Evolutionary conservation across 2,888 invertebrate genomes (phyloP).

Genomic region (Eupeodes luniger): DNA sequence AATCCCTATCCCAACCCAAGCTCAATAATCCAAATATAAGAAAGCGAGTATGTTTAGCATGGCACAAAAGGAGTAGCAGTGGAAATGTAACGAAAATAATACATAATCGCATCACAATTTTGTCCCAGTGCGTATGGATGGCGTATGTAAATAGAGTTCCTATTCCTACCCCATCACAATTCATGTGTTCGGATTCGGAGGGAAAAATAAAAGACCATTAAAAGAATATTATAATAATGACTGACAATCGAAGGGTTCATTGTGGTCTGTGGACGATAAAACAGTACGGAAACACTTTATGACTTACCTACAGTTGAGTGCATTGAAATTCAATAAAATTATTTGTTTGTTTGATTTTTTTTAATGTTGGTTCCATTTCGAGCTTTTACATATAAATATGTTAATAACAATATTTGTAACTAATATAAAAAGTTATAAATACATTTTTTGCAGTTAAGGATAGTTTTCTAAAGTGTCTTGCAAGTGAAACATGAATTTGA

Average conservation of each 20-base stretch:
- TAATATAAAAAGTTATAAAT: too few species aligned
- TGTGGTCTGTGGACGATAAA: conserved; percentile 41
- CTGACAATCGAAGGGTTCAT: conserved; percentile 67
- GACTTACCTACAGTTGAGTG: neutral
- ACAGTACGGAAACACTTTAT: neutral
- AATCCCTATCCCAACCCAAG: neutral
- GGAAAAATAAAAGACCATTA: conserved; percentile 73
- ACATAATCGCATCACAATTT: conserved; percentile 75
- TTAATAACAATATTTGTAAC: too few species aligned
- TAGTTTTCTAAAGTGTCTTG: too few species aligned
- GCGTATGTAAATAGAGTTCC: conserved; percentile 66
- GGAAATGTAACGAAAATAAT: conserved; percentile 66
- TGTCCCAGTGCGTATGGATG: conserved; percentile 65
- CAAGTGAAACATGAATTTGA: too few species aligned
- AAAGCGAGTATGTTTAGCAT: conserved; percentile 10
- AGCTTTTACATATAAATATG: too few species aligned
- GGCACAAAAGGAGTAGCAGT: conserved; percentile 44
- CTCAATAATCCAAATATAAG: neutral
- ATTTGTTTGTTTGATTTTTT: neutral
- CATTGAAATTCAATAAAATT: neutral
- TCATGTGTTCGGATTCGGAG: conserved; percentile 39
- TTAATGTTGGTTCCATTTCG: too few species aligned
- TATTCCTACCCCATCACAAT: conserved; percentile 39
- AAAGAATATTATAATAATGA: conserved; percentile 67
- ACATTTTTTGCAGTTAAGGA: too few species aligned